Conservation (phyloP, 2,113 vertebrate genomes). For the Pedionomus torquatus region DNA sequence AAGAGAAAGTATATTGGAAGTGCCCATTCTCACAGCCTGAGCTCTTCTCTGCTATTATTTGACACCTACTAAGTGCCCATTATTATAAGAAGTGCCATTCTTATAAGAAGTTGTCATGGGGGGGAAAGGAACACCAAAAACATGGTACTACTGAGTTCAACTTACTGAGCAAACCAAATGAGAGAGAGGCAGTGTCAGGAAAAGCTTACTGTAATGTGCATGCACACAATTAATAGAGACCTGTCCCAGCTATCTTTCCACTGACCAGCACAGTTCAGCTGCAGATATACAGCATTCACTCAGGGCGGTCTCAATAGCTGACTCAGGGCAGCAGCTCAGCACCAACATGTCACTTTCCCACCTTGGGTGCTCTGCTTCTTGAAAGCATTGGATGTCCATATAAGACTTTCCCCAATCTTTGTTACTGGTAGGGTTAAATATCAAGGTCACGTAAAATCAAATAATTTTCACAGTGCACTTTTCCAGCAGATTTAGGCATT, state of each 20-base stretch:
- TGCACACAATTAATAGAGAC: neutral
- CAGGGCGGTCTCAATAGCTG: neutral
- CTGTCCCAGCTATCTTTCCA: neutral
- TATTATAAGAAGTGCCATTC: no score
- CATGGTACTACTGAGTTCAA: neutral
- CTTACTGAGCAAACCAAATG: neutral
- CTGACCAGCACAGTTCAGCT: neutral
- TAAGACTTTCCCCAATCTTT: neutral
- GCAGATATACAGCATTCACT: rapidly evolving
- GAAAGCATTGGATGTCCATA: neutral
- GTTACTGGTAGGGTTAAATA: neutral
- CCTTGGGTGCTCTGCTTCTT: neutral
- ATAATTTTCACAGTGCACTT: neutral
- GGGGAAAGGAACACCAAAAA: neutral
- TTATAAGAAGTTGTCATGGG: neutral
- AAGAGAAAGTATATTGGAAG: neutral
- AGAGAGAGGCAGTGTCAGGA: neutral
- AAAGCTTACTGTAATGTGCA: neutral
- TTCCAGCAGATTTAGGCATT: neutral
- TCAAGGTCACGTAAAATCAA: neutral
- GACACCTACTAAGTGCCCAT: neutral
- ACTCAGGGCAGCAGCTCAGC: neutral
- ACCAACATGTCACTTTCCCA: neutral
- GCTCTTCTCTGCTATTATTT: neutral
- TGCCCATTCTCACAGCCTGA: neutral